These are phyloP conservation scores for Nymphalis polychloros DNA, from an alignment of 2,888 invertebrate genomes.

Conservation along the genomic window DNA sequence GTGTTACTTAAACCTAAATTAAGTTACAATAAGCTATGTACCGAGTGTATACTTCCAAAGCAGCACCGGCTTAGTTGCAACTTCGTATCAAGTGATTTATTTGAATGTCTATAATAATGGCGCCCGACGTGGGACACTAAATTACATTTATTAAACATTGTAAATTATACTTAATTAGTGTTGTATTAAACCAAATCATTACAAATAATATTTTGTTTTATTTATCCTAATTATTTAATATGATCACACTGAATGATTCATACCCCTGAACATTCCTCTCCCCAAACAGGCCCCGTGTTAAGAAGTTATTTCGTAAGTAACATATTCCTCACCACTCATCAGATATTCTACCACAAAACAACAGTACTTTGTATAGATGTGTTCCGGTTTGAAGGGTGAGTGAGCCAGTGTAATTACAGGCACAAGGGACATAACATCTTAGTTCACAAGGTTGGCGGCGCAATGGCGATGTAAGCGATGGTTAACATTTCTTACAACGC, in stretches of 20 bases:
- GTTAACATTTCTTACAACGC: too few relatives aligned
- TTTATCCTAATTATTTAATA: slow-evolving; percentile 7
- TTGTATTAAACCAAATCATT: slow-evolving; percentile 82
- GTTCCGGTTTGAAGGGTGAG: too few relatives aligned
- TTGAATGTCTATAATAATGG: slow-evolving; percentile 15
- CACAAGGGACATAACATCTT: too few relatives aligned
- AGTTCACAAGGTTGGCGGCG: too few relatives aligned
- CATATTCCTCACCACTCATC: too few relatives aligned
- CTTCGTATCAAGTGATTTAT: slow-evolving; percentile 5
- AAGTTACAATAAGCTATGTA: slow-evolving; percentile 22
- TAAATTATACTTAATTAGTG: slow-evolving; percentile 82
- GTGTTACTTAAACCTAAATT: neutral
- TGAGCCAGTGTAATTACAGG: too few relatives aligned
- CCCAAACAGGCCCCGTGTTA: too few relatives aligned
- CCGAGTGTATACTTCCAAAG: neutral
- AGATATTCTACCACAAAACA: too few relatives aligned
- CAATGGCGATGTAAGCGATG: too few relatives aligned
- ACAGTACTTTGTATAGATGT: too few relatives aligned
- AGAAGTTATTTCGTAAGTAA: too few relatives aligned
- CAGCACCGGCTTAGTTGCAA: neutral
- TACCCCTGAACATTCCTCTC: too few relatives aligned
- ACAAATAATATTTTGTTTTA: slow-evolving; percentile 56
- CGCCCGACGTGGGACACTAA: slow-evolving; percentile 29
- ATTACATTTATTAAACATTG: slow-evolving; percentile 52
- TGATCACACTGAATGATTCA: neutral